A percentile compares a stretch with the other conserved stretches of the same genome.
phyloP scores from a whole-genome alignment of 2,888 invertebrate species.

The Apotomis capreana region DNA sequence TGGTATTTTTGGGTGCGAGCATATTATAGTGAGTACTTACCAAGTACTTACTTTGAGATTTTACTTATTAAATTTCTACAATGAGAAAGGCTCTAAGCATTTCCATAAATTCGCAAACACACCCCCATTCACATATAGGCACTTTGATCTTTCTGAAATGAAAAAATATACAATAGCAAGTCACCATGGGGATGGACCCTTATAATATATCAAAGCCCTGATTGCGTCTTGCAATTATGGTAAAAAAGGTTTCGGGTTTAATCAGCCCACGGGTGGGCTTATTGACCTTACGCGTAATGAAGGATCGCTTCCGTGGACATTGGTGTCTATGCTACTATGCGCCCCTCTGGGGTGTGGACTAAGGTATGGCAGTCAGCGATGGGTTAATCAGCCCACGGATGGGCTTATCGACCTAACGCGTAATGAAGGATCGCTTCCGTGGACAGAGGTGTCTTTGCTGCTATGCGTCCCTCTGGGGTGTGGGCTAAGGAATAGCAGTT shows the following conservation, averaged over 20 bases:
- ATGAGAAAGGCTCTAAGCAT: neutral
- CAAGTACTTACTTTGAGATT: no score
- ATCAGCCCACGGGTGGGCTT: conserved; percentile 20
- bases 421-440: conserved; percentile 9
- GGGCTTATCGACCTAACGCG: neutral
- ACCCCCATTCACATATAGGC: neutral
- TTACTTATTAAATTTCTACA: no score
- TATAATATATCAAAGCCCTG: conserved; percentile 25
- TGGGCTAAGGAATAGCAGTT: no score
- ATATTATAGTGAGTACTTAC: no score
- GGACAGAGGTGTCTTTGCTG: neutral
- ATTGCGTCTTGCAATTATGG: conserved; percentile 6
- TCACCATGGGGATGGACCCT: conserved; percentile 4
- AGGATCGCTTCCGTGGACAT: conserved; percentile 4
- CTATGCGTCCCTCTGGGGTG: no score
- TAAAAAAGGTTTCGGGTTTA: conserved; percentile 26
- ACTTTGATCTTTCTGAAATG: conserved; percentile 15
- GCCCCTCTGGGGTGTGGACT: neutral
- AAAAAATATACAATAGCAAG: conserved; percentile 14
- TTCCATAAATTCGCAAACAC: neutral
- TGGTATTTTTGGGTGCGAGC: no score
- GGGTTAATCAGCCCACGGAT: neutral
- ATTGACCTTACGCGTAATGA: conserved; percentile 18
- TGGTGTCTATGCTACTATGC: conserved; percentile 16
- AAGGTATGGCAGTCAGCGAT: neutral